Evolutionary conservation across 2,797 vertebrate species (phyloP), one percentile per base, ranked within the genome.

Genomic region (Heterohyrax brucei): DNA sequence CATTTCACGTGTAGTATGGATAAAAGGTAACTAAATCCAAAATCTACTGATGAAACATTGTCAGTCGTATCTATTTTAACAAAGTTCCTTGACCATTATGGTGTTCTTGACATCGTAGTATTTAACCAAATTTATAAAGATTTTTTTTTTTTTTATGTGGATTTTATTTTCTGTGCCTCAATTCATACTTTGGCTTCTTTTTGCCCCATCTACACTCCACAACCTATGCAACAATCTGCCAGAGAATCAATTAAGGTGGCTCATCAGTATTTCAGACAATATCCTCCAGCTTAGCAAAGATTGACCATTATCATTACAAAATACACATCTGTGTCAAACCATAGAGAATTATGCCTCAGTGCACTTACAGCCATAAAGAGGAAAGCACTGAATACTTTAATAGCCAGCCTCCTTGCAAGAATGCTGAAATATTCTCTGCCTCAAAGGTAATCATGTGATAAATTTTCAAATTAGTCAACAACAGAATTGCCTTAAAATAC

Each of bases 261-360:
- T 96, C 53, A 95, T 97, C 79, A 70, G 62, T 87, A 97, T 97
- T 97, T 96, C 87, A 92, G 92, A 80, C 87, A 95, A 73, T 61
- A 84, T 87, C 44, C 68, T 87, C 68, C 78, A 53, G 80, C 91
- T 94, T 95, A 79, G 80, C n/a, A 84, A 97, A 97, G 96, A 95
- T 33, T 95, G 93, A 97, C 97, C 93, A 83, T 95, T 96, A 96
- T 94, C 96, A 95, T 91, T 93, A 92, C 91, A 96, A 97, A 97
- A 97, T 95, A 92, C 77, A 95, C 89, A 92, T 95, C 91, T 93
- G 61, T 93, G 86, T 97, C 95, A 97, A 87, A 96, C 81, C 85
- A 77, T 12, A 26, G 89, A 96, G 86, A 95, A 97, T 96, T 97
- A 97, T 46, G 91, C 95, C 83, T 96, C 89, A 61, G 81, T 97